These are phyloP conservation scores for Dermatemys mawii DNA, from an alignment of 2,113 vertebrate genomes.

Conservation along the genomic window DNA sequence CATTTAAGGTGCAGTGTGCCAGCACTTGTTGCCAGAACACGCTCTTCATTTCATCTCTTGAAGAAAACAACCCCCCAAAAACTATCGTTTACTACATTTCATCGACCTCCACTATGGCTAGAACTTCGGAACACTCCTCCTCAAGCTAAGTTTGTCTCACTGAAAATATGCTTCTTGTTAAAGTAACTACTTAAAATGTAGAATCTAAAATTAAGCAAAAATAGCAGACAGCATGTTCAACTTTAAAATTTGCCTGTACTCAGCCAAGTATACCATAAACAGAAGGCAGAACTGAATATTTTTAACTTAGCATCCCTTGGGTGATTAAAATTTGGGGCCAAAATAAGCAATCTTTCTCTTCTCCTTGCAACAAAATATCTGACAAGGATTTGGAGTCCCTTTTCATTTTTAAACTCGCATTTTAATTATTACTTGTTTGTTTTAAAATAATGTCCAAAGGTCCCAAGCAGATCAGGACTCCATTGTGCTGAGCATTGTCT, in stretches of 20 bases:
- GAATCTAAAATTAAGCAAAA: conserved; percentile 86
- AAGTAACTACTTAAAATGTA: conserved; percentile 84
- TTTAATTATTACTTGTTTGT: conserved; percentile 65
- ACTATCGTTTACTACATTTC: conserved; percentile 82
- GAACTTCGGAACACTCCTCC: conserved; percentile 82
- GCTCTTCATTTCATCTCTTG: conserved; percentile 80
- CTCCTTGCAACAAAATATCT: conserved; percentile 80
- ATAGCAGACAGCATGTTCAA: conserved; percentile 85
- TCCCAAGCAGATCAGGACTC: conserved; percentile 29
- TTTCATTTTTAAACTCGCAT: conserved; percentile 74
- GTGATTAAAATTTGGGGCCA: conserved; percentile 84
- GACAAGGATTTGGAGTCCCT: conserved; percentile 76
- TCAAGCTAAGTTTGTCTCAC: conserved; percentile 83
- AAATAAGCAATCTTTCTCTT: conserved; percentile 82
- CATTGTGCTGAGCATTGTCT: conserved; percentile 20
- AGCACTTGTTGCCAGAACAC: conserved; percentile 77
- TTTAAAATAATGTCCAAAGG: conserved; percentile 61
- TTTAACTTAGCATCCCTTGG: conserved; percentile 82
- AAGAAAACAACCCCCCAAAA: conserved; percentile 80
- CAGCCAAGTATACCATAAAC: conserved; percentile 84
- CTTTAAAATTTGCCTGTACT: conserved; percentile 81
- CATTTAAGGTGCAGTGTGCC: conserved; percentile 70
- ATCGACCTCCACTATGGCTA: conserved; percentile 81
- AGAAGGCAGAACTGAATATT: conserved; percentile 83
- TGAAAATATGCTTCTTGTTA: conserved; percentile 84